Percentiles rank a stretch among this genome's conserved stretches.
Evolutionary conservation across 2,113 vertebrate genomes (phyloP).

Genomic region (Pongo pygmaeus): DNA sequence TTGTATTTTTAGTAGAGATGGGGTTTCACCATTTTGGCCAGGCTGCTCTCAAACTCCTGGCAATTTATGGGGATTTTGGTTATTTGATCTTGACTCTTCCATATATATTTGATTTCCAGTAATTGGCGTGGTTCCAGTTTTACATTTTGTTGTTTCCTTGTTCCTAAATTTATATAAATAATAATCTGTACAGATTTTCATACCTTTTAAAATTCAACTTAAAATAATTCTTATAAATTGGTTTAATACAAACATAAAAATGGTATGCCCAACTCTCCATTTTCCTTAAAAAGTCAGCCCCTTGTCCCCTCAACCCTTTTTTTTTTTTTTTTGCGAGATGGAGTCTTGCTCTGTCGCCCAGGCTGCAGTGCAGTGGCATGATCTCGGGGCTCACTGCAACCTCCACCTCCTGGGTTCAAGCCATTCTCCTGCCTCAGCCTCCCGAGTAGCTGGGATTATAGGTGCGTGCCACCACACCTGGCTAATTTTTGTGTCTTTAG

Average conservation of each 20-base stretch:
- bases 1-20: neutral
- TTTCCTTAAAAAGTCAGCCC: neutral
- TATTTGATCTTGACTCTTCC: neutral
- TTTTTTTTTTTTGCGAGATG: neutral
- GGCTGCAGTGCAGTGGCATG: too few species aligned
- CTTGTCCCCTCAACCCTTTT: neutral
- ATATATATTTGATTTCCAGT: neutral
- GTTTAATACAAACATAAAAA: neutral
- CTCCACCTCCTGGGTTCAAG: neutral
- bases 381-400: too few species aligned
- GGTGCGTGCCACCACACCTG: too few species aligned
- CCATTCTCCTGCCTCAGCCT: neutral
- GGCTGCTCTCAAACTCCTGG: neutral
- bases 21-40: neutral
- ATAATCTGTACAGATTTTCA: neutral
- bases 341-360: too few species aligned
- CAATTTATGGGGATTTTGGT: too few species aligned
- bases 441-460: too few species aligned
- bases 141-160: neutral
- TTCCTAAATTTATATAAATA: neutral
- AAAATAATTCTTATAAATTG: constrained; percentile 26
- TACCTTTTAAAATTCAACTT: constrained; percentile 32
- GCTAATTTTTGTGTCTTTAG: too few species aligned
- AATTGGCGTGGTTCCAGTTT: neutral
- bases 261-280: neutral